phyloP scores from a whole-genome alignment of 2,113 vertebrate genomes.

The Syngnathus typhle region DNA sequence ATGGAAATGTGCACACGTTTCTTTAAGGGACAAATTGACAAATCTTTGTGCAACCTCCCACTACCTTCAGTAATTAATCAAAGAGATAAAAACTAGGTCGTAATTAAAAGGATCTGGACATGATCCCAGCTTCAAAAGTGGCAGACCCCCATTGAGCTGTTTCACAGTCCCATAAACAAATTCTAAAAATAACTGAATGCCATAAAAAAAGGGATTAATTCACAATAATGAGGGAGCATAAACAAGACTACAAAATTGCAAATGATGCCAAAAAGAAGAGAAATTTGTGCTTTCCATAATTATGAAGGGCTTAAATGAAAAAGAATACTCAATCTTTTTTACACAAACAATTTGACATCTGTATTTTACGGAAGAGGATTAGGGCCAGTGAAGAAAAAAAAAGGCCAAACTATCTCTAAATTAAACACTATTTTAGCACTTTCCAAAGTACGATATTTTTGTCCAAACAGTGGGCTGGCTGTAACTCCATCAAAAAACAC shows the following conservation, averaged over 20 bases:
- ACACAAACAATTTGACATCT: too few species aligned
- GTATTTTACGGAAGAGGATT: too few species aligned
- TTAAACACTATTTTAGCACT: too few species aligned
- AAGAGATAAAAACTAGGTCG: conserved; percentile 67
- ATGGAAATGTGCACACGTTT: conserved; percentile 43
- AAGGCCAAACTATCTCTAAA: too few species aligned
- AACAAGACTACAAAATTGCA: conserved; percentile 58
- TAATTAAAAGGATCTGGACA: conserved; percentile 70
- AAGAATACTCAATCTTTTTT: too few species aligned
- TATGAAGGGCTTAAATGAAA: conserved; percentile 29
- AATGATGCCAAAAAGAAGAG: conserved; percentile 60
- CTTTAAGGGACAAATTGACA: conserved; percentile 69
- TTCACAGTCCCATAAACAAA: conserved; percentile 51
- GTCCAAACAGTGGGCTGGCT: too few species aligned
- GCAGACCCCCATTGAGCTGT: conserved; percentile 56
- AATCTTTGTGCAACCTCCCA: conserved; percentile 67
- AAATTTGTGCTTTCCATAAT: conserved; percentile 42
- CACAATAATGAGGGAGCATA: conserved; percentile 66
- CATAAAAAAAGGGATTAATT: conserved; percentile 59
- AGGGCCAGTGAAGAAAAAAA: too few species aligned
- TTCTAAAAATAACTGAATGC: conserved; percentile 54
- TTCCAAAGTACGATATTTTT: too few species aligned
- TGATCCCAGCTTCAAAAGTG: conserved; percentile 60
- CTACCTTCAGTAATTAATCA: conserved; percentile 70
- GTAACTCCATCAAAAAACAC: too few species aligned